These are phyloP conservation scores for Hipparchia sbordonii DNA, from an alignment of 2,888 invertebrate species.

Conservation along the genomic window DNA sequence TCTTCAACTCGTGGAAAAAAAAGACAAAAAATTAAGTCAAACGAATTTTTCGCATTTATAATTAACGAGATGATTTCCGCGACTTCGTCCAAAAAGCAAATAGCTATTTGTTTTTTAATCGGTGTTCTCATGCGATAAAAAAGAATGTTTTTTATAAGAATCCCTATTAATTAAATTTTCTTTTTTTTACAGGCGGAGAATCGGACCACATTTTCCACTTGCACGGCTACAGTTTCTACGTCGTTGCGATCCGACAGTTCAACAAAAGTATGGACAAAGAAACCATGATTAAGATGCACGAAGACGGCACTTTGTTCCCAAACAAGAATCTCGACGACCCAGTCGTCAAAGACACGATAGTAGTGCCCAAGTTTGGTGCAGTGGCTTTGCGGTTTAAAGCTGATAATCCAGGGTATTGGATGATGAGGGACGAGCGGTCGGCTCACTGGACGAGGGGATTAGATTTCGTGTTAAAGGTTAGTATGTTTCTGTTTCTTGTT, in stretches of 20 bases:
- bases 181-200: constrained; percentile 78
- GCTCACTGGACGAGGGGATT: constrained; percentile 89
- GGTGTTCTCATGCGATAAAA: too few species aligned
- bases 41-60: too few species aligned
- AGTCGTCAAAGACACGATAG: constrained; percentile 88
- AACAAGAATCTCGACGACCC: constrained; percentile 84
- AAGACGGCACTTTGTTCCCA: constrained; percentile 77
- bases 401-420: constrained; percentile 91
- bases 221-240: constrained; percentile 88
- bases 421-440: constrained; percentile 89
- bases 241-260: constrained; percentile 84
- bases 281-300: constrained; percentile 82
- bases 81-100: too few species aligned
- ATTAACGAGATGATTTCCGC: too few species aligned
- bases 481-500: not conserved
- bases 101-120: too few species aligned
- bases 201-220: constrained; percentile 88
- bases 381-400: constrained; percentile 88
- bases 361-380: constrained; percentile 87
- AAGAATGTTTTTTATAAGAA: too few species aligned
- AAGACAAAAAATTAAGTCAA: too few species aligned
- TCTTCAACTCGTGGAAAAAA: too few species aligned
- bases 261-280: constrained; percentile 76
- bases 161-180: not conserved
- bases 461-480: constrained; percentile 88